These are phyloP conservation scores for Syrphus vitripennis DNA, from an alignment of 2,888 invertebrate species.

Conservation along the genomic window DNA sequence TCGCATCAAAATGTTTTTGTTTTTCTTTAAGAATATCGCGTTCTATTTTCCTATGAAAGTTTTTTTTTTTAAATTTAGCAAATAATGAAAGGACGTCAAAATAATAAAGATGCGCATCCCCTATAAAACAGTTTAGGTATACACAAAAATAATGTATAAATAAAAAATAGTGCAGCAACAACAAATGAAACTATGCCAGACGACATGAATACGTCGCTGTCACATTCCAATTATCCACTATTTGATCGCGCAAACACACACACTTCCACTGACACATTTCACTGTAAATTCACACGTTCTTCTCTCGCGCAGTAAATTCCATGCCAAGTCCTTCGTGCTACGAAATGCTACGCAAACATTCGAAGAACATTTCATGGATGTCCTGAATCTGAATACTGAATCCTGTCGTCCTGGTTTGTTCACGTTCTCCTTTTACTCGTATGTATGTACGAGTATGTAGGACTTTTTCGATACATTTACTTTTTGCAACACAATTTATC, in stretches of 20 bases:
- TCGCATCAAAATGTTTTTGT: too few relatives aligned
- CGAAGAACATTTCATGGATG: conserved; percentile 15
- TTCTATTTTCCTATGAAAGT: background rate
- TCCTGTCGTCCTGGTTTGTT: conserved; percentile 40
- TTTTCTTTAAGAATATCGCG: background rate
- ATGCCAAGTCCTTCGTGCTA: background rate
- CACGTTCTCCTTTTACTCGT: background rate
- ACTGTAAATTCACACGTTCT: background rate
- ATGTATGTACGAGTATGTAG: too few relatives aligned
- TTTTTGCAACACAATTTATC: conserved; percentile 63
- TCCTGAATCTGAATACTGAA: conserved; percentile 43
- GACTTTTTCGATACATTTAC: conserved; percentile 57
- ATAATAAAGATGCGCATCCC: background rate
- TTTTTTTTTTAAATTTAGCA: background rate
- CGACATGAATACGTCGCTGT: conserved; percentile 50
- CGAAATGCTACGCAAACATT: conserved; percentile 17
- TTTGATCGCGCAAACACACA: conserved; percentile 20
- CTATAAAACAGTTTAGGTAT: background rate
- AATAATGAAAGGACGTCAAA: background rate
- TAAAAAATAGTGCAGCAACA: conserved; percentile 24
- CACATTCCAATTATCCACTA: conserved; percentile 55
- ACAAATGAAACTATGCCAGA: conserved; percentile 53
- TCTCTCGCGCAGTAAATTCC: background rate
- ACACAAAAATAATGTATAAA: background rate
- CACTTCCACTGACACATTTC: background rate